Conservation (phyloP, 1,140 invertebrate genomes). For the Zaprionus capensis region DNA sequence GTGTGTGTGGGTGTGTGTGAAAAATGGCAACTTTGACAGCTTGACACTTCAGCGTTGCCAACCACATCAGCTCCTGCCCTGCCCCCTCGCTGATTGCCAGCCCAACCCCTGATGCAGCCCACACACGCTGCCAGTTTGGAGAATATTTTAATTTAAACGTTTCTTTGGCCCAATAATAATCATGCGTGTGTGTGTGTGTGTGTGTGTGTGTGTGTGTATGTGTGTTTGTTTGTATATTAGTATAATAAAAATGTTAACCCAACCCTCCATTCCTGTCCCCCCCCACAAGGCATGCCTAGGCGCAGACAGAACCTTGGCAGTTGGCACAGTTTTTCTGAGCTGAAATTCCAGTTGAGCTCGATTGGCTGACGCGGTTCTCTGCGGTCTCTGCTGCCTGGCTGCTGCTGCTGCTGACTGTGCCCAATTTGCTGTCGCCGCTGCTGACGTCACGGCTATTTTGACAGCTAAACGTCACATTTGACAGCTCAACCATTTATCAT, state of each 20-base stretch:
- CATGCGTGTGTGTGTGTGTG: conserved; percentile 10
- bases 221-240: conserved; percentile 12
- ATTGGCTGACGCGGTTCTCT: conserved; percentile 2
- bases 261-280: background rate
- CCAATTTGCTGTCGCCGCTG: conserved; percentile 11
- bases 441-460: conserved; percentile 69
- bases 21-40: conserved; percentile 80
- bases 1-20: conserved; percentile 52
- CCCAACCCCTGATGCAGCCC: background rate
- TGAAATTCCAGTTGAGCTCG: conserved; percentile 7
- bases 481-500: conserved; percentile 76
- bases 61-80: conserved; percentile 22
- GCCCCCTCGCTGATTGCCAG: background rate
- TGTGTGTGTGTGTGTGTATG: background rate
- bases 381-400: background rate
- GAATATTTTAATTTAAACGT: conserved; percentile 69
- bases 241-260: conserved; percentile 47
- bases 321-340: conserved; percentile 31
- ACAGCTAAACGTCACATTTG: conserved; percentile 76
- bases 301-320: background rate
- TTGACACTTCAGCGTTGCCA: conserved; percentile 67
- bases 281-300: no score
- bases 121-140: conserved; percentile 44
- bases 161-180: conserved; percentile 20
- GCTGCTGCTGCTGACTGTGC: conserved; percentile 14